phyloP scores from a whole-genome alignment of 1,140 invertebrate genomes.

The Drosophila parabipectinata region DNA sequence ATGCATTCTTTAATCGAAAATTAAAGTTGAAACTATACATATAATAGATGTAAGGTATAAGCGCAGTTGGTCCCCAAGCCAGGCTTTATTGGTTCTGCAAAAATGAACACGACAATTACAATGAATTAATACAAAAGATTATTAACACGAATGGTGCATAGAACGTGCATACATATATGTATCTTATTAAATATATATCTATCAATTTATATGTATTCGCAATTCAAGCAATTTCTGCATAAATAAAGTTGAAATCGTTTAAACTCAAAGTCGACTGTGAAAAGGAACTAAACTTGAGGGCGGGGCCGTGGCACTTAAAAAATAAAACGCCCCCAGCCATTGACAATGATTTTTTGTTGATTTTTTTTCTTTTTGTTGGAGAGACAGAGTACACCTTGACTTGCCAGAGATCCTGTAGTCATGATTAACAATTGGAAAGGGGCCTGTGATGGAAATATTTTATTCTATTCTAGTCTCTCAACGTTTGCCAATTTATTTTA shows the following conservation, averaged over 20 bases:
- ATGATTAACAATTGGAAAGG: slow-evolving; percentile 48
- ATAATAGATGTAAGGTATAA: slow-evolving; percentile 21
- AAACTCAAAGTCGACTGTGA: slow-evolving; percentile 3
- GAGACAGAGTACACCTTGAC: slow-evolving; percentile 8
- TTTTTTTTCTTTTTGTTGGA: background rate
- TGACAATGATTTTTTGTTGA: slow-evolving; percentile 1
- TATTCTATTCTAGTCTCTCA: slow-evolving; percentile 41
- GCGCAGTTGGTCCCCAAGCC: slow-evolving; percentile 62
- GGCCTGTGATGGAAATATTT: slow-evolving; percentile 25
- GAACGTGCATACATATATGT: slow-evolving; percentile 15
- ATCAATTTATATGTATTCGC: slow-evolving; percentile 18
- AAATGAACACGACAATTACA: slow-evolving; percentile 26
- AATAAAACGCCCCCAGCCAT: background rate
- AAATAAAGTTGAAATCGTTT: slow-evolving; percentile 59
- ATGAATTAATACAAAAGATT: slow-evolving; percentile 14
- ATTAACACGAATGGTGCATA: slow-evolving; percentile 9
- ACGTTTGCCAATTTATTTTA: slow-evolving; percentile 56
- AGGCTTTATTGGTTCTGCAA: slow-evolving; percentile 29
- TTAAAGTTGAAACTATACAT: slow-evolving; percentile 4
- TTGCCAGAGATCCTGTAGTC: slow-evolving; percentile 34
- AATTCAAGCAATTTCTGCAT: slow-evolving; percentile 28
- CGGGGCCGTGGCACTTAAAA: slow-evolving; percentile 13
- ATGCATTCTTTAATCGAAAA: slow-evolving; percentile 40
- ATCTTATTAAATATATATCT: slow-evolving; percentile 16
- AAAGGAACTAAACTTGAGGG: slow-evolving; percentile 27